Evolutionary conservation across 2,888 invertebrate species (phyloP).

Genomic region (Dioctria linearis): DNA sequence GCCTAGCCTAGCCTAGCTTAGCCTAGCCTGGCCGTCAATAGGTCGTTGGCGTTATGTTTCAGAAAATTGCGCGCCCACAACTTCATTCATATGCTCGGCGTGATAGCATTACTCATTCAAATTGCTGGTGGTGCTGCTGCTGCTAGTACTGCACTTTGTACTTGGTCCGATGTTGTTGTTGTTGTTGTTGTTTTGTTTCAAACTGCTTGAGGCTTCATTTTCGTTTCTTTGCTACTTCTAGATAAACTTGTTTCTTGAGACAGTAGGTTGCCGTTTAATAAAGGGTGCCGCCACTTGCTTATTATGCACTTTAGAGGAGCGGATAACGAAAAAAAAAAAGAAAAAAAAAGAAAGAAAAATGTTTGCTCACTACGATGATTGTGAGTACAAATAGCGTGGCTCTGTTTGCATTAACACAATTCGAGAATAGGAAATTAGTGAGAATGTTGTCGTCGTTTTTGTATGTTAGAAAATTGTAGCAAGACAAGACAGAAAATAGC

Average conservation of each 20-base stretch:
- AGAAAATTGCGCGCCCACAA: constrained; percentile 42
- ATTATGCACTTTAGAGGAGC: not conserved
- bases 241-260: constrained; percentile 6
- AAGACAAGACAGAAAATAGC: no score
- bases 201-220: not conserved
- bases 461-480: no score
- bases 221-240: not conserved
- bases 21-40: constrained; percentile 20
- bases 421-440: no score
- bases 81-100: constrained; percentile 47
- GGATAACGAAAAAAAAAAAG: no score
- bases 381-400: no score
- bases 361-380: no score
- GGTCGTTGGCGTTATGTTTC: constrained; percentile 50
- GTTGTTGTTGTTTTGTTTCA: not conserved
- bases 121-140: constrained; percentile 4
- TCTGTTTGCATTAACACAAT: no score
- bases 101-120: constrained; percentile 43
- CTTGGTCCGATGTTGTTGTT: not conserved
- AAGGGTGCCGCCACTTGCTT: constrained; percentile 10
- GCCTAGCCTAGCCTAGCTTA: not conserved
- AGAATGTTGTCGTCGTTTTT: no score
- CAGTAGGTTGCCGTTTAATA: not conserved
- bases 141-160: constrained; percentile 22
- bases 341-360: no score